These are phyloP conservation scores for Prionailurus bengalensis DNA, from an alignment of 2,113 vertebrate species.

Conservation along the genomic window DNA sequence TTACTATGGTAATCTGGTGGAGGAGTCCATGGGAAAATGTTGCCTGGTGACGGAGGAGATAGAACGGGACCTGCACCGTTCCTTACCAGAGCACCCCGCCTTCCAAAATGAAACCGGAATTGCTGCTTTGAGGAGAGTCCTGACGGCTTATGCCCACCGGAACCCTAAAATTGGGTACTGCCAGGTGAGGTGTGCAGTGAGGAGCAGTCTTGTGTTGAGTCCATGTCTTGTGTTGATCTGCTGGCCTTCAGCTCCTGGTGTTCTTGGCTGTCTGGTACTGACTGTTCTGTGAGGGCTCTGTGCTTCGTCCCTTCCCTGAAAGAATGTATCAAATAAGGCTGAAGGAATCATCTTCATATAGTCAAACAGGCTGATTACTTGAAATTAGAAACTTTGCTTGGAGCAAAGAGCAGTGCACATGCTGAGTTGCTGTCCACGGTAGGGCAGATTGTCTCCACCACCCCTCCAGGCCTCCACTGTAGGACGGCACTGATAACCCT, in stretches of 20 bases:
- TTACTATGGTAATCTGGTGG: slow-evolving; percentile 93
- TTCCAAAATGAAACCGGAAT: slow-evolving; percentile 97
- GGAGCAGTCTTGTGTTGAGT: not conserved
- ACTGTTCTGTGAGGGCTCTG: not conserved
- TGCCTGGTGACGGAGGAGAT: slow-evolving; percentile 96
- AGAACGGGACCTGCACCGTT: slow-evolving; percentile 97
- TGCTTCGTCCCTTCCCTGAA: not conserved
- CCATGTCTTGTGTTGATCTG: fast-evolving
- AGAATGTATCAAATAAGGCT: fast-evolving
- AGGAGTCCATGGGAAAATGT: slow-evolving; percentile 93
- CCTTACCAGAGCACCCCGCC: slow-evolving; percentile 96
- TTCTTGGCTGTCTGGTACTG: not conserved
- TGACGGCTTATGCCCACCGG: slow-evolving; percentile 95
- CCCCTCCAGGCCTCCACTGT: not conserved
- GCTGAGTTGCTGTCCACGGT: not conserved
- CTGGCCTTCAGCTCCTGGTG: fast-evolving
- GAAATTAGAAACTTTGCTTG: fast-evolving
- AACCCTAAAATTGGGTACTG: slow-evolving; percentile 99
- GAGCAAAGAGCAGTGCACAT: fast-evolving
- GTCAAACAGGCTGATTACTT: too few species aligned
- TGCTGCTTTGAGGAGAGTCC: slow-evolving; percentile 93
- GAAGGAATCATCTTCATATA: fast-evolving
- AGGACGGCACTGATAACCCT: not conserved
- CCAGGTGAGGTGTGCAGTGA: slow-evolving; percentile 88
- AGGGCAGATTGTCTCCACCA: fast-evolving